Base-by-base conservation (phyloP, 2,113 vertebrate species). In the Crotalus horridus region DNA sequence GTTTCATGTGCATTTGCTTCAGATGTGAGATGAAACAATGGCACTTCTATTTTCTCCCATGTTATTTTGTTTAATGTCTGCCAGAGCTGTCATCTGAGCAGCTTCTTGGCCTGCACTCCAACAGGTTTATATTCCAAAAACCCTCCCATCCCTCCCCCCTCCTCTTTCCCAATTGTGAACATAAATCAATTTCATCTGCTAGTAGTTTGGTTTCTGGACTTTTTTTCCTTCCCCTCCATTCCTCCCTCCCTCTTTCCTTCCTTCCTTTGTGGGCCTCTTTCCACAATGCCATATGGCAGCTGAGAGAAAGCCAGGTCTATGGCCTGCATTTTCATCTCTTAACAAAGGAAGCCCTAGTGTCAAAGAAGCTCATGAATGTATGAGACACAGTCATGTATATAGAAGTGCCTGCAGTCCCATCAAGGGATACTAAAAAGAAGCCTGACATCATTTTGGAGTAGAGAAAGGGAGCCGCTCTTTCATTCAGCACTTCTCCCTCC, bases 251-350 rank as follows among this genome's bases (percentile, higher is more conserved):
- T 43, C 43, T 48, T 48, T 94, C 94, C 87, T 91, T 94, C 93
- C 90, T 96, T 96, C 95, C 96, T 97, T 97, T 97, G 97, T 96
- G 97, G 97, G 96, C 95, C 95, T 90, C 93, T 96, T 97, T 97
- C 96, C 96, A 97, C 96, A 97, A 98, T 97, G 98, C 98, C 99
- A 99, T 99, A 99, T 99, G 99, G 99, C 98, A 98, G 98, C 97
- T 99, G 98, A 98, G 97, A 96, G 96, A 96, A 96, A 96, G 95
- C 94, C 93, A 97, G 94, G 95, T 96, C 97, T 97, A 95, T 92
- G 97, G 97, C 97, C 96, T 96, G 96, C 95, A 96, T 97, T 97
- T 98, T 97, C 95, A 97, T 96, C 97, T 95, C 74, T 94, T 93
- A 97, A 98, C 98, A 99, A 99, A 99, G 97, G 97, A 96, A 96